Evolutionary conservation across 2,113 vertebrate species (phyloP).

Genomic region (Oceanites oceanicus): DNA sequence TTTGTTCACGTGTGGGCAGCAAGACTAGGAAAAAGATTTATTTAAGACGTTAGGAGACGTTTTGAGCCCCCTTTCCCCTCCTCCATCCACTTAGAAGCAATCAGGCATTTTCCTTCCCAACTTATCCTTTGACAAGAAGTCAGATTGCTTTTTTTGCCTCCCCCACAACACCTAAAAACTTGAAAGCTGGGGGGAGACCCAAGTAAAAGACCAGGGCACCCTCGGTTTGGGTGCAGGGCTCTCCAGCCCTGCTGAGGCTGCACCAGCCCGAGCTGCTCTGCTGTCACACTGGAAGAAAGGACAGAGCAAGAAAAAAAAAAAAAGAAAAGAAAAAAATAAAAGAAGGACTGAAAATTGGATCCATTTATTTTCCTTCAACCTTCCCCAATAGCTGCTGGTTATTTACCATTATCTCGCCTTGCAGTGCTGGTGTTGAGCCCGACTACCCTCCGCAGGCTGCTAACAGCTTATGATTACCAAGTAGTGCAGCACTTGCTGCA

Average conservation of each 20-base stretch:
- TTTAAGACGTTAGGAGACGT: neutral
- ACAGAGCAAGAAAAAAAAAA: neutral
- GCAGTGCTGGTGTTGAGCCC: neutral
- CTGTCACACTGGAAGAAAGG: neutral
- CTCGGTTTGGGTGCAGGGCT: neutral
- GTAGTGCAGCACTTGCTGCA: neutral
- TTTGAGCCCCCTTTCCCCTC: neutral
- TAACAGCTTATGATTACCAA: slow-evolving; percentile 25
- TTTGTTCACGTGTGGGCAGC: slow-evolving; percentile 36
- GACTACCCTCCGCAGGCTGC: neutral
- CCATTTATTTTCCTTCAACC: slow-evolving; percentile 24
- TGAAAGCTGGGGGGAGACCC: neutral
- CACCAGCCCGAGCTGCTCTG: neutral
- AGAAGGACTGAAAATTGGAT: neutral
- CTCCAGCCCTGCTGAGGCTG: neutral
- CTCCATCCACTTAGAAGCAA: neutral
- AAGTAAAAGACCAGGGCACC: neutral
- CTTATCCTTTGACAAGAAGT: neutral
- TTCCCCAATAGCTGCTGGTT: slow-evolving; percentile 40
- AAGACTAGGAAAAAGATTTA: neutral
- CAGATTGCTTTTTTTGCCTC: neutral
- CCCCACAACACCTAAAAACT: neutral
- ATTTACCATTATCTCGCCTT: slow-evolving; percentile 46
- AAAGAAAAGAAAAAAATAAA: neutral
- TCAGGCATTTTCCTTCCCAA: neutral